Conservation (phyloP, 2,113 vertebrate species). For the Semicossyphus pulcher region DNA sequence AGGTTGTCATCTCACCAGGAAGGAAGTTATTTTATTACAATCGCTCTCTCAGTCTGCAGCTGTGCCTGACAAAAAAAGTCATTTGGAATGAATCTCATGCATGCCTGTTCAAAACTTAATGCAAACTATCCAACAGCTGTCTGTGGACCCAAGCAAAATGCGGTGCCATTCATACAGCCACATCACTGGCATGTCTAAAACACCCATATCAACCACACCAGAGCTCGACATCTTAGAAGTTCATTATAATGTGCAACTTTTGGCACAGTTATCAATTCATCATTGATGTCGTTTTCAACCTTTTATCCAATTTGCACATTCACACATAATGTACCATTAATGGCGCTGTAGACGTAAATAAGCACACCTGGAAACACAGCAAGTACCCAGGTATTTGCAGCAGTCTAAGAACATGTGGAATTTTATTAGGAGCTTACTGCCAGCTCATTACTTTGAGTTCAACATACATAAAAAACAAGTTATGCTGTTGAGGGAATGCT, state of each 20-base stretch:
- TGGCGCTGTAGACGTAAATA: conserved; percentile 2
- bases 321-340: conserved; percentile 14
- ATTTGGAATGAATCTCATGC: neutral
- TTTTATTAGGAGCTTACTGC: conserved; percentile 52
- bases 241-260: neutral
- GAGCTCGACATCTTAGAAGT: neutral
- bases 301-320: neutral
- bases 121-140: neutral
- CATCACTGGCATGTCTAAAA: neutral
- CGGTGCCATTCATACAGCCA: neutral
- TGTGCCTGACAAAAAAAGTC: no score
- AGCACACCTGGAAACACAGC: conserved; percentile 20
- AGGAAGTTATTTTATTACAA: conserved; percentile 1
- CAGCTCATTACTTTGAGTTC: conserved; percentile 50
- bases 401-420: conserved; percentile 12
- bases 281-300: neutral
- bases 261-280: neutral
- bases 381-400: conserved; percentile 28
- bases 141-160: no score
- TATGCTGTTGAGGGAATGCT: conserved; percentile 3
- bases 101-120: neutral
- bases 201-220: neutral
- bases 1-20: no score
- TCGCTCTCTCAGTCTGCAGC: neutral
- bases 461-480: conserved; percentile 28